Evolutionary conservation across 1,140 invertebrate genomes (phyloP).

Genomic region (Ceratina australensis): DNA sequence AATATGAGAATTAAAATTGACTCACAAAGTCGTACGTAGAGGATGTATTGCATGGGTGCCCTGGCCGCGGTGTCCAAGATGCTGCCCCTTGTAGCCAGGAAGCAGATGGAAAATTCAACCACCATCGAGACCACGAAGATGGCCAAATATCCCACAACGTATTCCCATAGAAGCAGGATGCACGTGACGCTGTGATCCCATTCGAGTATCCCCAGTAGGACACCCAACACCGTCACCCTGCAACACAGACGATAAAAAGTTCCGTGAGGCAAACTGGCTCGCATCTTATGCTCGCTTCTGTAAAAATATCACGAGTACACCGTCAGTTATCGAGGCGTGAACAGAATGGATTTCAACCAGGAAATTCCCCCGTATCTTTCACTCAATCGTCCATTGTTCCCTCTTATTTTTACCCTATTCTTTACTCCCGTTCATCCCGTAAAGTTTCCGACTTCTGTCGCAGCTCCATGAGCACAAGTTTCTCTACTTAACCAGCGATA

Average conservation of each 20-base stretch:
- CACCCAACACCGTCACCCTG: slow-evolving; percentile 81
- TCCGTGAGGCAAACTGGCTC: not conserved
- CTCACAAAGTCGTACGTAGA: slow-evolving; percentile 91
- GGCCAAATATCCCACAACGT: slow-evolving; percentile 86
- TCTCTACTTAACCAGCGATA: not conserved
- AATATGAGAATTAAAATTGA: slow-evolving; percentile 36
- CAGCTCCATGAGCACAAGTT: not conserved
- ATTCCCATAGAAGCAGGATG: slow-evolving; percentile 83
- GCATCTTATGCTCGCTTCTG: too few relatives aligned
- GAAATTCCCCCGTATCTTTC: not conserved
- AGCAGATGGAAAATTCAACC: slow-evolving; percentile 87
- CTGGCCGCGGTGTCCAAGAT: slow-evolving; percentile 89
- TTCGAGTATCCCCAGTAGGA: slow-evolving; percentile 82
- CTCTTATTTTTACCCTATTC: not conserved
- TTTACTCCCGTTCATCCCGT: not conserved
- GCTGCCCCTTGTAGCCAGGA: slow-evolving; percentile 89
- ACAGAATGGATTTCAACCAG: not conserved
- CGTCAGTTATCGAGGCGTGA: slow-evolving; percentile 21
- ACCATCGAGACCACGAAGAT: slow-evolving; percentile 85
- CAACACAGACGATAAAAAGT: slow-evolving; percentile 64
- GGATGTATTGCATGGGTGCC: slow-evolving; percentile 89
- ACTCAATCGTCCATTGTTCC: not conserved
- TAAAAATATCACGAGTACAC: slow-evolving; percentile 7
- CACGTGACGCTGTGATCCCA: slow-evolving; percentile 83
- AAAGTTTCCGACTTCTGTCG: not conserved